phyloP scores from a whole-genome alignment of 2,797 vertebrate species.

The Paedocypris micromegethes region DNA sequence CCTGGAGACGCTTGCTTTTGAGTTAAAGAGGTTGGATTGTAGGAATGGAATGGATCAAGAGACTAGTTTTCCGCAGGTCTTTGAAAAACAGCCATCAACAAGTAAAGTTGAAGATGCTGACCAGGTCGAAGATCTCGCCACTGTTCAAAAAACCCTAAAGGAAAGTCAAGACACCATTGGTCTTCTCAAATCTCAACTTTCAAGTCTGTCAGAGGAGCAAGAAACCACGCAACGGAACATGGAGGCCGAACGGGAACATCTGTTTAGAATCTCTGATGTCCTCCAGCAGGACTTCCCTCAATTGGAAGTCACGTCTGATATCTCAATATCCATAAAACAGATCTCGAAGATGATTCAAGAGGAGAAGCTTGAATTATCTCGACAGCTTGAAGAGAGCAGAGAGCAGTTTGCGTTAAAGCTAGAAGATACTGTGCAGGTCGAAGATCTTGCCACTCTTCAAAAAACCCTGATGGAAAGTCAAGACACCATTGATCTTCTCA shows the following conservation, averaged over 20 bases:
- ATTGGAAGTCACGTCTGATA: slow-evolving; percentile 47
- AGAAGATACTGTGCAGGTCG: slow-evolving; percentile 12
- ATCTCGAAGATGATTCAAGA: slow-evolving; percentile 60
- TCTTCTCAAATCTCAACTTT: slow-evolving; percentile 51
- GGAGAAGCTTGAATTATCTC: slow-evolving; percentile 54
- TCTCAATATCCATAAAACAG: slow-evolving; percentile 47
- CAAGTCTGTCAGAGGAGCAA: slow-evolving; percentile 54
- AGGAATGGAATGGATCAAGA: too few relatives aligned
- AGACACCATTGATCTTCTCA: slow-evolving; percentile 51
- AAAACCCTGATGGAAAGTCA: slow-evolving; percentile 56
- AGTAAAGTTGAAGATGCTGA: not conserved
- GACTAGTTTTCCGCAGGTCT: too few relatives aligned
- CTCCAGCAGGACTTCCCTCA: slow-evolving; percentile 35
- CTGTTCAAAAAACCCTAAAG: slow-evolving; percentile 59
- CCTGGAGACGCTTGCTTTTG: slow-evolving; percentile 67
- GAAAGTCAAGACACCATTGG: slow-evolving; percentile 52
- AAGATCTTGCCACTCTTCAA: slow-evolving; percentile 57
- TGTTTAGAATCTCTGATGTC: slow-evolving; percentile 57
- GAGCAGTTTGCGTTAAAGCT: slow-evolving; percentile 6
- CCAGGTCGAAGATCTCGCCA: slow-evolving; percentile 51
- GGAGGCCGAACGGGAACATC: slow-evolving; percentile 56
- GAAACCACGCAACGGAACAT: slow-evolving; percentile 55
- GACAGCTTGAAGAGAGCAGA: slow-evolving; percentile 54
- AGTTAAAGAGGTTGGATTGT: slow-evolving; percentile 67
- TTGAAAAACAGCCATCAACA: too few relatives aligned